Base-by-base conservation (phyloP, 2,888 invertebrate species). In the Caenorhabditis sp. region DNA sequence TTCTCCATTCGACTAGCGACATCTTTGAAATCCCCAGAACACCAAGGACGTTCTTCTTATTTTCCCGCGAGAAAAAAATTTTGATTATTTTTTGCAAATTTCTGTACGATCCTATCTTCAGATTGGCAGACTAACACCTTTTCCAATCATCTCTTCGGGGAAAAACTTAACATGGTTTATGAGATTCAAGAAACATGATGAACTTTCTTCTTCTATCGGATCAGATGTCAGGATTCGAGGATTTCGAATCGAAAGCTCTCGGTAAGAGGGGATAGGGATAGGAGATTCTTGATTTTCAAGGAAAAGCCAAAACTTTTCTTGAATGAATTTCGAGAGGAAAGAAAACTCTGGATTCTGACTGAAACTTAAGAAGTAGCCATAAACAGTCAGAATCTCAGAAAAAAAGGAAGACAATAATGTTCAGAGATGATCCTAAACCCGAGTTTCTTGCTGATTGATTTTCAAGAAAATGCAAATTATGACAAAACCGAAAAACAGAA, bases 401-500 rank as follows among this genome's bases (percentile, higher is more conserved):
- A n/a, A 47, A 47, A 8, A 12, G 47, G 5, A 24, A 19, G 54
- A 22, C n/a, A 69, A 69, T 38, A 38, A 41, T 41, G 38, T 38
- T 69, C 69, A 69, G 41, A 69, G 69, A 69, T 69, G 56, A 69
- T 54, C 69, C 31, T 4, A 35, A 35, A 4, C 31, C 31, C 38
- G 12, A 38, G 38, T 38, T 38, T 4, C 4, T 12, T 38, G 38
- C 38, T 38, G 38, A 38, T 38, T 38, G 31, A 31, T 7, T 31
- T 31, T 41, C 12, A 1, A 14, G 51, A 44, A 19, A 47, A 44
- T 41, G 41, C 28, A 31, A 44, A n/a, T 24, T 44, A 14, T 8
- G 44, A n/a, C n/a, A n/a, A n/a, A n/a, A n/a, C n/a, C 28, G 19
- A 49, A 26, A 68, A 58, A 75, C 58, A 75, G 59, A 75, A 66